Conservation (phyloP, 2,113 vertebrate genomes). For the Hystrix brachyura region DNA sequence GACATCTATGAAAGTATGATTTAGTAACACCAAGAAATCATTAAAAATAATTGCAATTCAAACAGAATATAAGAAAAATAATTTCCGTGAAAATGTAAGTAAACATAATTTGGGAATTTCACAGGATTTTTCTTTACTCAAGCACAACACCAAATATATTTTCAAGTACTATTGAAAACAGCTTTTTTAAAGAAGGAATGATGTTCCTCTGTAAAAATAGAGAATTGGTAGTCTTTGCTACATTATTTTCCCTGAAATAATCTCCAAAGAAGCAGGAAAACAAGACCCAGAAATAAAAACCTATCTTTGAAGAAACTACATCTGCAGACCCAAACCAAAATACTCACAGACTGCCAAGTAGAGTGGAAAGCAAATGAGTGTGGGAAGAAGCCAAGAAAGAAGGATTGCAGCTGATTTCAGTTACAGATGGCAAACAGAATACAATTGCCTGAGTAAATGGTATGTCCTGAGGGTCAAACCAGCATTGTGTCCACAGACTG, state of each 20-base stretch:
- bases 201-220: not conserved
- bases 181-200: not conserved
- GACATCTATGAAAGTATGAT: not conserved
- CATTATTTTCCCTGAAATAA: slow-evolving; percentile 37
- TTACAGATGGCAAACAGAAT: not conserved
- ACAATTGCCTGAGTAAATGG: not conserved
- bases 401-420: not conserved
- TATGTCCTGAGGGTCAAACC: not conserved
- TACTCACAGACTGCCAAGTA: slow-evolving; percentile 28
- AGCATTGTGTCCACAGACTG: not conserved
- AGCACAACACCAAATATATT: not conserved
- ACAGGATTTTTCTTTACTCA: not conserved
- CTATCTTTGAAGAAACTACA: slow-evolving; percentile 34
- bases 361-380: slow-evolving; percentile 34
- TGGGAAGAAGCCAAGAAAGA: slow-evolving; percentile 13
- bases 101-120: not conserved
- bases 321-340: slow-evolving; percentile 48
- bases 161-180: slow-evolving; percentile 24
- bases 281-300: slow-evolving; percentile 30
- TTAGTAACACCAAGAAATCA: not conserved
- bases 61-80: not conserved
- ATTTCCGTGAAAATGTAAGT: not conserved
- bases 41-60: not conserved
- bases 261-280: not conserved
- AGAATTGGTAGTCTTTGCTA: not conserved